Base-by-base conservation (phyloP, 2,888 invertebrate genomes). In the Mesoligia furuncula region DNA sequence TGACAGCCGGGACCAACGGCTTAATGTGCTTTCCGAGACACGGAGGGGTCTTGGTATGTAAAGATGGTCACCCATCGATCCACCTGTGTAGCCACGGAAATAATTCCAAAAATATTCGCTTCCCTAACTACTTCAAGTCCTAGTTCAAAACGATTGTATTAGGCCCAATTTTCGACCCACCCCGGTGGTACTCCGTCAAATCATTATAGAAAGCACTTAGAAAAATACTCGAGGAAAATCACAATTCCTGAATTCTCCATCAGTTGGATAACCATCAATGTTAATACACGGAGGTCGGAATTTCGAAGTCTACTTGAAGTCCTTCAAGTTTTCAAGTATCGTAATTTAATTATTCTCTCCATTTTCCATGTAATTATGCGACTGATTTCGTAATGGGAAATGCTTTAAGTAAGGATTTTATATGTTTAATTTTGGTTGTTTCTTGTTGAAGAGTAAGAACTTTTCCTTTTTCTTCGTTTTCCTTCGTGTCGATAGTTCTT, bases 311-410 rank as follows among this genome's bases (percentile, higher is more conserved):
- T 83, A 84, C 87, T 89, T 85, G 83, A 90, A 88, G 88, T 74
- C 64, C 79, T 69, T 73, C 68, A 87, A 90, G 92, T 91, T 92
- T 92, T 91, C 83, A 87, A 93, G 92, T 92, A 92, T 89, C 89
- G 92, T 93, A 93, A 94, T 93, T 93, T 92, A 93, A 94, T 94
- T 94, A 93, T 87, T 89, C 89, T 85, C 61, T 80, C 89, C 91
- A 90, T 90, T 91, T 92, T 92, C 90, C 85, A 90, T 86, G 91
- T 92, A 92, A 94, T 93, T 92, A 92, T 90, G 87, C 89, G 86
- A 91, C 88, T 92, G 93, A 93, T 93, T 93, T 92, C 89, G 89
- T 57, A 42, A 72, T 66, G 45, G 65, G 59, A 71, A 83, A 72
- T 48, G 27, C 17, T 71, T 51, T 74, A 48, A 3, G 6, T 13